Base-by-base conservation (phyloP, 92 coral and sea anemone genomes). In the Palythoa grandiflora region DNA sequence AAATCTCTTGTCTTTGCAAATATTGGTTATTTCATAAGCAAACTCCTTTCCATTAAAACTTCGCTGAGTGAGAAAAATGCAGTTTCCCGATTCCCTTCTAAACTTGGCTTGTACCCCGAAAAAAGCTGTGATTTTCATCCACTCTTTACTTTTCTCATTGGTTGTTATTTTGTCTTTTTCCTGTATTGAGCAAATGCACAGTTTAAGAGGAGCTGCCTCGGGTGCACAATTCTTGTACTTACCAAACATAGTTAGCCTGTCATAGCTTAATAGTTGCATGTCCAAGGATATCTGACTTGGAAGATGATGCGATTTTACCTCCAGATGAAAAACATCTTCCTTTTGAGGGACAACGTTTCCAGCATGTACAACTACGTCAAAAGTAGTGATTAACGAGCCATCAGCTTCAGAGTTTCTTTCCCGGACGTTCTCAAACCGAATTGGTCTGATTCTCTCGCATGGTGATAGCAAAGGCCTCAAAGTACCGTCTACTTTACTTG, bases 391-490 rank as follows among this genome's bases (percentile, higher is more conserved):
- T 70, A 93, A 37, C 1, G 88, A 66, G 52, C 92, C 89, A 57
- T 85, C 73, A 21, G 76, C 72, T 2, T 89, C 35, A 1, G 87
- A 78, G 36, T 85, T 92, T 11, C 93, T 81, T 84, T 87, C 91
- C 28, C 96, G 90, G 36, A 87, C 89, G 55, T 91, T 88, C 35
- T 84, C 75, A 68, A 81, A 89, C 71, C 88, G 21, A 6, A 75
- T 55, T 1, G 90, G 68, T 12, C 91, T 83, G 77, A 93, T 72
- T 63, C 94, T 88, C 88, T 86, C 83, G 52, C 96, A 93, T 20
- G 94, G 78, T 16, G 85, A 76, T 35, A 85, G 40, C 59, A 8
- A 17, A 35, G 73, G 88, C 52, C 13, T 59, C 2, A 55, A 19
- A 2, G 12, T 5, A 35, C 48, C 50, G 5, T 79, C 9, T 20